These are phyloP conservation scores for Tipula helvola DNA, from an alignment of 2,888 invertebrate species.

Conservation along the genomic window DNA sequence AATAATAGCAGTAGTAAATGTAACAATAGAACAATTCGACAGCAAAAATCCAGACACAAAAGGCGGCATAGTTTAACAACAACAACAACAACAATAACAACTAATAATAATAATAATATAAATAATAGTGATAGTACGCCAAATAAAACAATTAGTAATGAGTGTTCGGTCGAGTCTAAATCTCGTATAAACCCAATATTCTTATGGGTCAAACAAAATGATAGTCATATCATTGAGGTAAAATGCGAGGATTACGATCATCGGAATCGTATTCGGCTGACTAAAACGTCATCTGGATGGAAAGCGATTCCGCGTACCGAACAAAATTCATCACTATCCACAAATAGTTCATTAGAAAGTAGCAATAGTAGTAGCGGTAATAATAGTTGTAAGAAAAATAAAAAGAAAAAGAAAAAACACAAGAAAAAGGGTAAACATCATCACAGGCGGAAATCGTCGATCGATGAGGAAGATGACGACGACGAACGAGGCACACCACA, in stretches of 20 bases:
- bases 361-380: not conserved
- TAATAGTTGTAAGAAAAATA: slow-evolving; percentile 8
- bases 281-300: slow-evolving; percentile 72
- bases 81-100: not conserved
- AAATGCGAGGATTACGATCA: slow-evolving; percentile 81
- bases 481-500: slow-evolving; percentile 13
- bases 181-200: slow-evolving; percentile 58
- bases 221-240: slow-evolving; percentile 70
- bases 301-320: slow-evolving; percentile 69
- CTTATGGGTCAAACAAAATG: slow-evolving; percentile 70
- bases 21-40: not conserved
- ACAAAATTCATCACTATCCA: slow-evolving; percentile 22
- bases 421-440: slow-evolving; percentile 8
- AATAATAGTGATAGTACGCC: slow-evolving; percentile 11
- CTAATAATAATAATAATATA: not conserved
- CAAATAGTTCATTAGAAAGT: not conserved
- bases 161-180: not conserved
- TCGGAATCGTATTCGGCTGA: slow-evolving; percentile 68
- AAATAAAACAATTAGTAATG: not conserved
- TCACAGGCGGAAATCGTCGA: slow-evolving; percentile 18
- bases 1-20: not conserved
- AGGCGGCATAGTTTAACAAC: not conserved
- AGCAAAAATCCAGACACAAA: not conserved
- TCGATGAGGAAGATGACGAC: slow-evolving; percentile 19
- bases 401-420: slow-evolving; percentile 7